A percentile compares a stretch with the other conserved stretches of the same genome.
phyloP scores from a whole-genome alignment of 35 echinoderm and acorn worm species.

The Anneissia japonica region DNA sequence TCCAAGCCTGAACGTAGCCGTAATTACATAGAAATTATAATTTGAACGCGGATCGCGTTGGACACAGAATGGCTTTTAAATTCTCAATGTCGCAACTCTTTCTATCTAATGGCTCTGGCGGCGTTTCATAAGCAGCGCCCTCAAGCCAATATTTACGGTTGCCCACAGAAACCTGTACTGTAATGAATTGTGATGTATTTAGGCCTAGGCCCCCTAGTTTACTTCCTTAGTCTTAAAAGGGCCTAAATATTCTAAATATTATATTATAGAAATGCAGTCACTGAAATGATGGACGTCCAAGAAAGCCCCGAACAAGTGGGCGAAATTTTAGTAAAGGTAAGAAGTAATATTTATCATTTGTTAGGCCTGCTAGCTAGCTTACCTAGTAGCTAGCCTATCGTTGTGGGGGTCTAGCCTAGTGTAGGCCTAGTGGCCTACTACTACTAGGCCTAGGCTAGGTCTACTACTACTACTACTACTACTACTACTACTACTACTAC shows the following conservation, averaged over 20 bases:
- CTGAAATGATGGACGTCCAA: constrained; percentile 60
- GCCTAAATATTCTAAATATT: neutral
- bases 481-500: neutral
- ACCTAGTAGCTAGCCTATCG: neutral
- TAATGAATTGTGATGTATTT: neutral
- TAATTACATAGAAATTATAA: too few relatives aligned
- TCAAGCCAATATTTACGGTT: neutral
- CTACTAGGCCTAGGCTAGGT: neutral
- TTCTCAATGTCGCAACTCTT: too few relatives aligned
- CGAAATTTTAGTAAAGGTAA: constrained; percentile 84
- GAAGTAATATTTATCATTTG: neutral
- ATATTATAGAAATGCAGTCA: neutral
- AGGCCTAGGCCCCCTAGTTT: neutral
- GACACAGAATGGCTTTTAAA: too few relatives aligned
- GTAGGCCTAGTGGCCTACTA: neutral
- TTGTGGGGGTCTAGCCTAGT: neutral
- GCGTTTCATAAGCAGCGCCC: too few relatives aligned
- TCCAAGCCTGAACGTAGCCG: too few relatives aligned
- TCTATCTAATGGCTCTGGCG: too few relatives aligned
- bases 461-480: neutral
- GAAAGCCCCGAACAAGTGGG: constrained; percentile 81
- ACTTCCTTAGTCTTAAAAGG: neutral
- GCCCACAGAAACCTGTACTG: neutral
- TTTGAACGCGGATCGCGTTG: too few relatives aligned
- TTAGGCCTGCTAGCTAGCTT: neutral